Conservation (phyloP, 2,797 vertebrate species). For the Aplochiton taeniatus region DNA sequence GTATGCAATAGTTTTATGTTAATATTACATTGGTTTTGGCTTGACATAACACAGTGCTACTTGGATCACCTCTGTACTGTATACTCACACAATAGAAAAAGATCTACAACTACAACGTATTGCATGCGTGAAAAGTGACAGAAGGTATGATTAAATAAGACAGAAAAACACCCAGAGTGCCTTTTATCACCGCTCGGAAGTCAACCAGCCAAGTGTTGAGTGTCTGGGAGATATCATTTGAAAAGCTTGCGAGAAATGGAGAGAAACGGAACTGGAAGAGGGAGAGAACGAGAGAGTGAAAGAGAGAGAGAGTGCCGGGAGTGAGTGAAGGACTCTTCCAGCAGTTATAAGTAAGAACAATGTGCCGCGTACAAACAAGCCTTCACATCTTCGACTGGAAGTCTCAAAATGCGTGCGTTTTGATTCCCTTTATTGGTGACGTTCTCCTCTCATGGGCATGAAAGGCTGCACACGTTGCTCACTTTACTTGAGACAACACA, state of each 20-base stretch:
- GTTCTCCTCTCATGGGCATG: conserved; percentile 59
- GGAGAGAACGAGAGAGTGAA: not conserved
- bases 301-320: not conserved
- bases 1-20: no score
- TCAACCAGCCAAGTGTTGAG: conserved; percentile 74
- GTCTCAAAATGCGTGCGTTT: conserved; percentile 61
- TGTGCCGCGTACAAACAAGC: conserved; percentile 73
- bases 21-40: no score
- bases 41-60: no score
- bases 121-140: conserved; percentile 61
- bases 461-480: conserved; percentile 59
- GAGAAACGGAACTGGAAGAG: no score
- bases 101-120: conserved; percentile 52
- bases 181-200: conserved; percentile 63
- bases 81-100: conserved; percentile 36
- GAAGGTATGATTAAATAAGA: conserved; percentile 66
- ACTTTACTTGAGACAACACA: conserved; percentile 51
- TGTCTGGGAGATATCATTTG: conserved; percentile 66
- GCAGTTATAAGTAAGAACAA: conserved; percentile 69
- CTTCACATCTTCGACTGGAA: conserved; percentile 70
- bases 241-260: conserved; percentile 60
- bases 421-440: conserved; percentile 59
- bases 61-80: not conserved
- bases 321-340: conserved; percentile 63
- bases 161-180: conserved; percentile 55